phyloP scores from a whole-genome alignment of 2,888 invertebrate species.

The Drosophila austrosaltans region DNA sequence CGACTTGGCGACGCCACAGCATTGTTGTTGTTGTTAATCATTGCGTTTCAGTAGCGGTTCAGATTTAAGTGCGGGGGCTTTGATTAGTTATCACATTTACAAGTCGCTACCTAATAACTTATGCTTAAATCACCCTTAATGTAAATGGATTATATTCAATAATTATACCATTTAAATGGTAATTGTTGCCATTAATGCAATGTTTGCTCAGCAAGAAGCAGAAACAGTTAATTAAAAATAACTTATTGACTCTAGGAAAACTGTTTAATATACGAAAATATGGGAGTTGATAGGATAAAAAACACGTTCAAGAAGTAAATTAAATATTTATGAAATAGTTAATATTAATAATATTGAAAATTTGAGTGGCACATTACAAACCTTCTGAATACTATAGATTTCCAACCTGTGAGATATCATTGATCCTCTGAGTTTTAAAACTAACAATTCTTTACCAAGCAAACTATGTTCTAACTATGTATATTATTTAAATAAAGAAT shows the following conservation, averaged over 20 bases:
- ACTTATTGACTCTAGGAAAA: not conserved
- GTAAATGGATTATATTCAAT: not conserved
- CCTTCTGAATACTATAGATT: too few species aligned
- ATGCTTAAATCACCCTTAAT: not conserved
- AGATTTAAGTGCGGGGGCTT: slow-evolving; percentile 29
- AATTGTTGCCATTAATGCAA: slow-evolving; percentile 26
- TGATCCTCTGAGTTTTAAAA: too few species aligned
- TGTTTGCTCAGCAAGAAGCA: not conserved
- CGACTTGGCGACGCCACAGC: slow-evolving; percentile 66
- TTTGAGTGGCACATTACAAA: too few species aligned
- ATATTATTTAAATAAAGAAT: too few species aligned
- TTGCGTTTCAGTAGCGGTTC: slow-evolving; percentile 60
- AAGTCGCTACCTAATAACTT: not conserved
- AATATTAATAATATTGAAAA: too few species aligned
- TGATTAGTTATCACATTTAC: slow-evolving; percentile 11
- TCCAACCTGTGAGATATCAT: too few species aligned
- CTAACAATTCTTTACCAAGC: too few species aligned
- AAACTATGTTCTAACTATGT: too few species aligned
- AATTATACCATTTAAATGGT: not conserved
- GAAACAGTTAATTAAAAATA: not conserved
- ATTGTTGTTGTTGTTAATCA: slow-evolving; percentile 50
- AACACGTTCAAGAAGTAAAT: too few species aligned
- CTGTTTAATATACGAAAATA: too few species aligned
- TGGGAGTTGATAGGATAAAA: too few species aligned
- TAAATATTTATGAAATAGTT: too few species aligned